Evolutionary conservation across 2,113 vertebrate species (phyloP).

Genomic region (Chaenocephalus aceratus): DNA sequence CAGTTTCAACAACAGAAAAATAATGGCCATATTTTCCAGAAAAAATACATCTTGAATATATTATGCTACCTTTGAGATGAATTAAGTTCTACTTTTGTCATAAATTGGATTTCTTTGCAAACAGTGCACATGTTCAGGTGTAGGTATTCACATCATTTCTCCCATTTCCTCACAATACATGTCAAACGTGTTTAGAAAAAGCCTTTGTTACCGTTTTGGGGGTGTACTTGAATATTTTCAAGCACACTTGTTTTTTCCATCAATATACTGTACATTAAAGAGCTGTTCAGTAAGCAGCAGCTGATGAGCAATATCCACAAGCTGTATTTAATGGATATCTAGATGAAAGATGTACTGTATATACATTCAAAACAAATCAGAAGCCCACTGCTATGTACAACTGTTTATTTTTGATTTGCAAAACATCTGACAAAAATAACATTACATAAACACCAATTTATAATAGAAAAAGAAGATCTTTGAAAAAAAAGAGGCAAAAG

Average conservation of each 20-base stretch:
- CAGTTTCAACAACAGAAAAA: neutral
- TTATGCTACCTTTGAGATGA: neutral
- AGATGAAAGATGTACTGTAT: neutral
- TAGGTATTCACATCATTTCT: neutral
- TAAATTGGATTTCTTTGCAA: neutral
- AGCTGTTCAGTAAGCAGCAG: neutral
- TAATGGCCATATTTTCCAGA: too few species aligned
- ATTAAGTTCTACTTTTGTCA: neutral
- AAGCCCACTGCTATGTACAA: constrained; percentile 76
- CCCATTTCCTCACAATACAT: too few species aligned
- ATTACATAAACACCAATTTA: constrained; percentile 85
- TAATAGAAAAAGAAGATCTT: constrained; percentile 77
- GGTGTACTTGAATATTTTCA: neutral
- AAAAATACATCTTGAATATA: neutral
- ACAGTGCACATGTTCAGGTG: neutral
- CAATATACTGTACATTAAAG: neutral
- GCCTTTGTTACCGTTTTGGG: too few species aligned
- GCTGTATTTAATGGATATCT: neutral
- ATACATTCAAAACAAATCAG: constrained; percentile 15
- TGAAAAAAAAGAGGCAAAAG: constrained; percentile 66
- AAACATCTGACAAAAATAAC: constrained; percentile 85
- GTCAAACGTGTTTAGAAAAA: neutral
- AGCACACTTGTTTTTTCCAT: neutral
- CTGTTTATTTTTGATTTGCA: constrained; percentile 87
- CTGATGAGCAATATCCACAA: neutral